A percentile compares a stretch with the other conserved stretches of the same genome.
These are phyloP conservation scores for Oscheius onirici DNA, from an alignment of 2,888 invertebrate species.

Conservation along the genomic window DNA sequence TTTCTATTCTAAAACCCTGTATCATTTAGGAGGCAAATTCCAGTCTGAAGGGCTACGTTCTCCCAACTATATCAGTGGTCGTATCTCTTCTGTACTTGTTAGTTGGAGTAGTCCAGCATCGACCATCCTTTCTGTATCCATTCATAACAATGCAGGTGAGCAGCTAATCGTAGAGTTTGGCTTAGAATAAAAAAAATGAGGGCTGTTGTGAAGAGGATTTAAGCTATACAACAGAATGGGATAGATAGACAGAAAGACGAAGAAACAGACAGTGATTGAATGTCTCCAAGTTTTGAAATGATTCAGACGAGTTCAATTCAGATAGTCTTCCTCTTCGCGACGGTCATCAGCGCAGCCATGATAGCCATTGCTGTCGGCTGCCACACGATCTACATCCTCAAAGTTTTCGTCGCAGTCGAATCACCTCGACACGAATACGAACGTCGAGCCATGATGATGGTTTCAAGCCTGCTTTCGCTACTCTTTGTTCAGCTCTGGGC, in stretches of 20 bases:
- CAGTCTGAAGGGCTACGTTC: conserved; percentile 46
- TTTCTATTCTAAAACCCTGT: neutral
- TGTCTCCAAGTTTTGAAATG: neutral
- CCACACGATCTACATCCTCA: conserved; percentile 44
- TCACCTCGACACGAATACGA: conserved; percentile 23
- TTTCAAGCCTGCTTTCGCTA: conserved; percentile 43
- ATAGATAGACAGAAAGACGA: no score
- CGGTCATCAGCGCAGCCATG: conserved; percentile 50
- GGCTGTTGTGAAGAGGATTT: no score
- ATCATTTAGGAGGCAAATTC: conserved; percentile 46
- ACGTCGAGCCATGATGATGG: conserved; percentile 37
- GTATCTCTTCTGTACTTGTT: conserved; percentile 58
- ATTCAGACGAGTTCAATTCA: conserved; percentile 32
- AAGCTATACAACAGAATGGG: no score
- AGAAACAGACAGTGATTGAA: no score
- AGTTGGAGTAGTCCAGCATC: conserved; percentile 58
- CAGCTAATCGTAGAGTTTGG: neutral
- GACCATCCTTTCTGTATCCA: conserved; percentile 51
- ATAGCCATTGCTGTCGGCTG: conserved; percentile 50
- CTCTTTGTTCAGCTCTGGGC: conserved; percentile 58
- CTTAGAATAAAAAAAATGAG: no score
- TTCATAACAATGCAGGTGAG: conserved; percentile 56
- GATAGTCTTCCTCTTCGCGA: conserved; percentile 51
- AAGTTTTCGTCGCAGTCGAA: conserved; percentile 42
- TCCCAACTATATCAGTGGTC: conserved; percentile 52